Evolutionary conservation across 2,113 vertebrate genomes (phyloP).

Genomic region (Turnix velox): DNA sequence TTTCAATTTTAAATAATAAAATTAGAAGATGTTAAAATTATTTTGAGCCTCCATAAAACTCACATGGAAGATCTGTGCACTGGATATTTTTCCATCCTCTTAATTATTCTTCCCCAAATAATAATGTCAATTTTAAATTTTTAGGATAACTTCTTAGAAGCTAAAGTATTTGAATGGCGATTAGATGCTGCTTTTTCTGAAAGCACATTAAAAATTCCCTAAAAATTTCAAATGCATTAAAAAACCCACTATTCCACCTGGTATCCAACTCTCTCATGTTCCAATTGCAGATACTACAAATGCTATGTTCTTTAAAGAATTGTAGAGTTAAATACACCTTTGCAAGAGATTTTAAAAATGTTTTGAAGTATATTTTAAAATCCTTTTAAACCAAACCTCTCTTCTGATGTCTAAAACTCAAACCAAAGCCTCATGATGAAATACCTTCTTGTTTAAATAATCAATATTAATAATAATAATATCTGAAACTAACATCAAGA

Average conservation of each 20-base stretch:
- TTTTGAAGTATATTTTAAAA: neutral
- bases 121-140: neutral
- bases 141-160: neutral
- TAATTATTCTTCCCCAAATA: neutral
- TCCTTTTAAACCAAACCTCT: neutral
- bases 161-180: neutral
- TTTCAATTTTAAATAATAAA: neutral
- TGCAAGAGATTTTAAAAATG: neutral
- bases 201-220: neutral
- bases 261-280: neutral
- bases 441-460: neutral
- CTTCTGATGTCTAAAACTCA: neutral
- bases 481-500: neutral
- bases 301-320: neutral
- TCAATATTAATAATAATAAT: neutral
- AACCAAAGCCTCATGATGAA: neutral
- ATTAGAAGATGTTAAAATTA: neutral
- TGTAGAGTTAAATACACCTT: neutral
- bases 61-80: neutral
- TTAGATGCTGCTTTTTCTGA: neutral
- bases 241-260: neutral
- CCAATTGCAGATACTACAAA: neutral
- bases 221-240: neutral
- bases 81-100: neutral
- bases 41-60: neutral